Evolutionary conservation across 2,113 vertebrate genomes (phyloP).

Genomic region (Pachyramphus minor): DNA sequence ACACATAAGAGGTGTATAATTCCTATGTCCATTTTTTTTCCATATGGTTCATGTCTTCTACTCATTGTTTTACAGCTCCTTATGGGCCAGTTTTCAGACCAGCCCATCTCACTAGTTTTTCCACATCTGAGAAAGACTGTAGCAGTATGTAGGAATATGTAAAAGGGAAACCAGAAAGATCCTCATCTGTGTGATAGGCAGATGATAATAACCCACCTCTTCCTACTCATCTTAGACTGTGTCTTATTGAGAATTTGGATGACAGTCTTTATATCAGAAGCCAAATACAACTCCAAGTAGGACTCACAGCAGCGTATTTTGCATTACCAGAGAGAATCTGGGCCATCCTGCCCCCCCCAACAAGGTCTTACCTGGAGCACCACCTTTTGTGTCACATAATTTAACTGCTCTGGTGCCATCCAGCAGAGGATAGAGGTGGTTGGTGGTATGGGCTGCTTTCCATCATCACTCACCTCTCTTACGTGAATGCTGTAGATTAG

Average conservation of each 20-base stretch:
- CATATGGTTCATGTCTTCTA: not conserved
- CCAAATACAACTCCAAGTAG: not conserved
- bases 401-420: not conserved
- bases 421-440: not conserved
- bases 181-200: not conserved
- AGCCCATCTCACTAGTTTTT: not conserved
- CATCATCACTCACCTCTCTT: not conserved
- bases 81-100: not conserved
- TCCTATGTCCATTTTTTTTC: not conserved
- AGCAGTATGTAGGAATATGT: not conserved
- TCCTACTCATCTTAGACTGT: not conserved
- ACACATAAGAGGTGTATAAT: not conserved
- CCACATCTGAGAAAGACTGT: not conserved
- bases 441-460: not conserved
- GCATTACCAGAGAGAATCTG: not conserved
- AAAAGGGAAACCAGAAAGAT: not conserved
- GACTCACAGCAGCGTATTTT: not conserved
- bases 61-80: not conserved
- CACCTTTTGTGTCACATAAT: not conserved
- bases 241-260: not conserved
- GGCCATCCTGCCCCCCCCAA: not conserved
- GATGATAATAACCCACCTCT: not conserved
- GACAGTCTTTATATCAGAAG: not conserved
- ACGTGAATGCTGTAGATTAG: fast-evolving
- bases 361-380: not conserved